A percentile compares a stretch with the other conserved stretches of the same genome.
phyloP scores from a whole-genome alignment of 2,797 vertebrate species.

The Coluber constrictor region DNA sequence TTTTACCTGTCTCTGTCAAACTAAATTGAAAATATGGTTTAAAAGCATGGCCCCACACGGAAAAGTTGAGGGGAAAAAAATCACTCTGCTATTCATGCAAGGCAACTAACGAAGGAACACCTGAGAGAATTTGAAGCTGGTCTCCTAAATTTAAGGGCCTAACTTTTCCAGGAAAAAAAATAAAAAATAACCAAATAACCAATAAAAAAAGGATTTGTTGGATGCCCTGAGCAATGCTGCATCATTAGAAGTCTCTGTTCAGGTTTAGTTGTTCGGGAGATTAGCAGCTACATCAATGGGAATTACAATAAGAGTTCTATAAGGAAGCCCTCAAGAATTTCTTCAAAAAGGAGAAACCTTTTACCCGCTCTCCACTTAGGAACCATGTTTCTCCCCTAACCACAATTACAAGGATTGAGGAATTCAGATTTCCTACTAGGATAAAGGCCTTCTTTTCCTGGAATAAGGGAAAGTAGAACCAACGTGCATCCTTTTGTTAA shows the following conservation, averaged over 20 bases:
- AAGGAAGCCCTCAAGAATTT: neutral
- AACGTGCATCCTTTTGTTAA: neutral
- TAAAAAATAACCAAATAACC: no score
- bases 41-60: neutral
- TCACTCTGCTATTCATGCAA: no score
- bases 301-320: neutral
- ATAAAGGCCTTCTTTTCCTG: neutral
- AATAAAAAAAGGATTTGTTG: neutral
- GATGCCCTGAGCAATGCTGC: no score
- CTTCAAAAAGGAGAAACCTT: neutral
- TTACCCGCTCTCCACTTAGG: neutral
- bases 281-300: neutral
- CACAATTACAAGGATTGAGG: neutral
- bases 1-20: no score
- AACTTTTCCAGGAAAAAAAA: no score
- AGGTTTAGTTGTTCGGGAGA: neutral
- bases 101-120: neutral
- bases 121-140: neutral
- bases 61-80: rapidly evolving
- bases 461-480: neutral
- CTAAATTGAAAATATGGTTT: neutral
- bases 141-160: neutral
- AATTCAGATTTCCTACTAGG: no score
- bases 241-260: neutral
- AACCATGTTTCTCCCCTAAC: neutral